Conservation (phyloP, 2,797 vertebrate genomes). For the Oceanodroma leucorhoa region DNA sequence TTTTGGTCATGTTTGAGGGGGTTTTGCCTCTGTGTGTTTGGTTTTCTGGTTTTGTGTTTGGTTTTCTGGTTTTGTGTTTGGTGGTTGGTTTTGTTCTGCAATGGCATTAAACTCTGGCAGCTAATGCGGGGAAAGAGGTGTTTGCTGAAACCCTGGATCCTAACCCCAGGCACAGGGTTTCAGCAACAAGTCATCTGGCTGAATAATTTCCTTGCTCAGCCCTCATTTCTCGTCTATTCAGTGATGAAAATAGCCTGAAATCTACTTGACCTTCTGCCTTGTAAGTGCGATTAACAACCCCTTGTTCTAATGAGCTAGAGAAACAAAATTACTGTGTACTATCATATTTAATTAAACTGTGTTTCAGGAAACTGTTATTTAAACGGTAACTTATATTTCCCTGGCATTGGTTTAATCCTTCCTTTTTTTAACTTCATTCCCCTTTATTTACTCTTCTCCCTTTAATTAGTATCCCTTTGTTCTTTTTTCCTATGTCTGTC, state of each 20-base stretch:
- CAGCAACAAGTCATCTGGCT: background rate
- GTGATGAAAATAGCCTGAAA: background rate
- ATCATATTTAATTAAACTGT: background rate
- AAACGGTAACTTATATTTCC: fast-evolving
- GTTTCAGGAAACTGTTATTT: background rate
- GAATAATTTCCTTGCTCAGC: background rate
- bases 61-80: background rate
- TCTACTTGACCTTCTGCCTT: background rate
- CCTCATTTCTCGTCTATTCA: fast-evolving
- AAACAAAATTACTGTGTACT: background rate
- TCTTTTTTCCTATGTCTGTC: background rate
- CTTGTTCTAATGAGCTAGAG: background rate
- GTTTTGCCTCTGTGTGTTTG: fast-evolving
- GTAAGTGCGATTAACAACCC: background rate
- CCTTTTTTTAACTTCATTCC: background rate
- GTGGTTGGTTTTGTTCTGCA: background rate
- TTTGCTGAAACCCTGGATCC: background rate
- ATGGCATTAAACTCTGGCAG: background rate
- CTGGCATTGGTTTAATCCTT: background rate
- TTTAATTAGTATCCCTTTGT: background rate
- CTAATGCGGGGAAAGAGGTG: background rate
- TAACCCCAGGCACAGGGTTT: background rate
- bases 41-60: background rate
- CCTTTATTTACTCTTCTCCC: background rate
- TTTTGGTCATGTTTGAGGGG: background rate